Conservation (phyloP, 2,797 vertebrate genomes). For the Eulemur coronatus region DNA sequence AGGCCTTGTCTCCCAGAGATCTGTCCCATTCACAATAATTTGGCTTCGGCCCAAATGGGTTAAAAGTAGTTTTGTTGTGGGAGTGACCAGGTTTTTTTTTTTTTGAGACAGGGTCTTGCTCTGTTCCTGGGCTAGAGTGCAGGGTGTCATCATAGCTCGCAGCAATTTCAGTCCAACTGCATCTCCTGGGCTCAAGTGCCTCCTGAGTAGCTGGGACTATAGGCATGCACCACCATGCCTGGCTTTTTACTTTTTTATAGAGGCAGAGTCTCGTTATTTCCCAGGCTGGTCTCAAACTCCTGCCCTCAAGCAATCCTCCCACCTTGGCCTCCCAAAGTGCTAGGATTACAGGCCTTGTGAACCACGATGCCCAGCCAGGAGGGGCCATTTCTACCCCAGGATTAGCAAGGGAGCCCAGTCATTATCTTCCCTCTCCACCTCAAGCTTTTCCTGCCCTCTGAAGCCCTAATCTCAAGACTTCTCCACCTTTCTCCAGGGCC, state of each 20-base stretch:
- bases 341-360: background rate
- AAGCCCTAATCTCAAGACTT: slow-evolving; percentile 54
- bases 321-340: background rate
- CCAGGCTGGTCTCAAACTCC: background rate
- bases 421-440: background rate
- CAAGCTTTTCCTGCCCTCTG: slow-evolving; percentile 42
- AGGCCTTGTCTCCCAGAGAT: background rate
- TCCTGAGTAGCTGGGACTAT: background rate
- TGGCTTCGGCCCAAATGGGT: slow-evolving; percentile 1
- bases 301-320: background rate
- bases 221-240: background rate
- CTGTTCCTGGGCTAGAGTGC: background rate
- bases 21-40: background rate
- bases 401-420: background rate
- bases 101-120: background rate
- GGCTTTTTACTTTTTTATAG: background rate
- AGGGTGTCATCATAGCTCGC: background rate
- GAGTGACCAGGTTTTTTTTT: background rate
- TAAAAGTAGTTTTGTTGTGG: slow-evolving; percentile 4
- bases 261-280: background rate
- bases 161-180: background rate
- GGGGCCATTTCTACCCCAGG: background rate
- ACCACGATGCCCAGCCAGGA: background rate
- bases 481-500: background rate
- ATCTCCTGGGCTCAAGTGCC: background rate